phyloP scores from a whole-genome alignment of 1,140 invertebrate genomes.

The Ptiloglossa arizonensis region DNA sequence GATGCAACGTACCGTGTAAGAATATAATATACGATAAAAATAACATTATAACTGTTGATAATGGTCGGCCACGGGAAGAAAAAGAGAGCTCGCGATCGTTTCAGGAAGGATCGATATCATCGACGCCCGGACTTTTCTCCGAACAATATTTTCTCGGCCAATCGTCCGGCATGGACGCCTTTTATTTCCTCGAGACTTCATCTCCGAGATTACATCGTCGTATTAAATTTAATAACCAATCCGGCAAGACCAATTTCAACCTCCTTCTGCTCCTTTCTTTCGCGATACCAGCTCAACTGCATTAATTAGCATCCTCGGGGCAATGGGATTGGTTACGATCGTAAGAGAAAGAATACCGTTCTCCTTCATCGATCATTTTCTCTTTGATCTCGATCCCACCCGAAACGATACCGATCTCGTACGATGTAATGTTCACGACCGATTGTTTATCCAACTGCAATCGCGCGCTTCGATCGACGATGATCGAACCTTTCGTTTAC shows the following conservation, averaged over 20 bases:
- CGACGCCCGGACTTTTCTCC: not conserved
- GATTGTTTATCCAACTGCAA: not conserved
- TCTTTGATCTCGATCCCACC: not conserved
- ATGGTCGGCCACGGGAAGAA: not conserved
- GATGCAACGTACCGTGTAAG: not conserved
- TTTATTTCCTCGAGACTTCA: not conserved
- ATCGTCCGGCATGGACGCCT: not conserved
- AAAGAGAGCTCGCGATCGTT: too few relatives aligned
- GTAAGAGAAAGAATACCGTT: not conserved
- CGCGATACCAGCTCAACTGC: slow-evolving; percentile 24
- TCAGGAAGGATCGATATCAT: not conserved
- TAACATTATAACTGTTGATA: slow-evolving; percentile 6
- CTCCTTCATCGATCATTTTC: slow-evolving; percentile 10
- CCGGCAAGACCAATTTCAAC: slow-evolving; percentile 27
- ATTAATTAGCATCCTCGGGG: slow-evolving; percentile 52
- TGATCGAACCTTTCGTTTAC: not conserved
- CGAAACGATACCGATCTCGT: not conserved
- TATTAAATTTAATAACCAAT: slow-evolving; percentile 51
- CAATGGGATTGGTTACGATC: not conserved
- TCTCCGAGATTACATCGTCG: slow-evolving; percentile 39
- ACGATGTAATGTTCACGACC: not conserved
- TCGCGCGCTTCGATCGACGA: not conserved
- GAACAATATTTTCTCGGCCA: not conserved
- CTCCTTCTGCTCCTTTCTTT: slow-evolving; percentile 9
- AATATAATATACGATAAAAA: not conserved